Base-by-base conservation (phyloP, 2,888 invertebrate species). In the Pharmacophagus antenor region DNA sequence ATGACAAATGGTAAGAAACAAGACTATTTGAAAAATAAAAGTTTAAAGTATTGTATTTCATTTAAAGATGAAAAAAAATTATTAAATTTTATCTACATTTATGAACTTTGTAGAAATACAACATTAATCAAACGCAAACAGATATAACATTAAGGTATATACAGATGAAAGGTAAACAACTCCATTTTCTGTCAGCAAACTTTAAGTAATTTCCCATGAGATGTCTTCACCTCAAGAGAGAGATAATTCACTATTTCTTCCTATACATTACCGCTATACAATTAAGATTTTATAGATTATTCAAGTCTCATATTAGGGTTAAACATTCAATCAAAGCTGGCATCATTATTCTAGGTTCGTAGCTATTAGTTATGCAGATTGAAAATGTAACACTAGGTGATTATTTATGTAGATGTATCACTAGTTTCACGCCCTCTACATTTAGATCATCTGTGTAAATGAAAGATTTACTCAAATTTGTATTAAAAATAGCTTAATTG, bases 131-230 rank as follows among this genome's bases (percentile, higher is more conserved):
- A 31, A 31, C 31, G 31, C 15, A 31, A 31, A 31, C 15, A 31
- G 15, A 31, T 31, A 31, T 31, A 10, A 31, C 31, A 31, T 31
- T 12, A 55, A 56, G 51, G 50, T 55, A 62, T 37, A 37, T 21
- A 46, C 25, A 54, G 54, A 50, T 58, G 54, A 31, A 31, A 31
- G 12, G 31, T 31, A 31, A 10, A 31, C 31, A 31, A 17, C 31
- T 31, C 31, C 15, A 10, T 10, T 31, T 31, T 31, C 31, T 31
- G 31, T 31, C 15, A 3, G 31, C 31, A 31, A 31, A 31, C 10
- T 12, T 2, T 31, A 31, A 12, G 31, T 12, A 15, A 31, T 15
- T 12, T 31, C 15, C 15, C 31, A 2, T 12, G 31, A 31, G 31
- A 10, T 12, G 10, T 31, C 15, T 7, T 15, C 15, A 31, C 15